Base-by-base conservation (phyloP, 2,113 vertebrate genomes). In the Illadopsis cleaveri region DNA sequence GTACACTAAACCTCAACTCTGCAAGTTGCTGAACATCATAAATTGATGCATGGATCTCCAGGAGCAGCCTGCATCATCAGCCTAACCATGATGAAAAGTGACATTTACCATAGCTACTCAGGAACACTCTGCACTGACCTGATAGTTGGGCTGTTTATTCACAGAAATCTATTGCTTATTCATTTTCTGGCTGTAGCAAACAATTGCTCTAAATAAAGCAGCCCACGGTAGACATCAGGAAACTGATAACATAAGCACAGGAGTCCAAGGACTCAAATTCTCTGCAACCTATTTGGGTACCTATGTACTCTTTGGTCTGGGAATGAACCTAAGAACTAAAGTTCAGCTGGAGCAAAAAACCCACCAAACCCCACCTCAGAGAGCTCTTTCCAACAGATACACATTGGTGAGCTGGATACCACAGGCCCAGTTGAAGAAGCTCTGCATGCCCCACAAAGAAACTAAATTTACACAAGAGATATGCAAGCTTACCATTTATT, bases 311-410 rank as follows among this genome's bases (percentile, higher is more conserved):
- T 37, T 33, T 53, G 35, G 45, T 72, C 71, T 54, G 9, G 11
- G 9, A 80, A 89, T 12, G 19, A 54, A 10, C 1, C 8, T 30
- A 77, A 91, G 30, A 80, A 68, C 16, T n/a, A 3, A 38, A 57
- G 33, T 45, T 81, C 31, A 81, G 16, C 6, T 1, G 2, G 9
- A 71, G 15, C 1, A 37, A 72, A 77, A 68, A 56, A 25, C 2
- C 0, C 62, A 42, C 8, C 15, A 68, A 65, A 37, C 3, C 2
- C 5, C 45, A 44, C 1, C 7, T 13, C 13, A 47, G 10, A 56
- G 17, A 64, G n/a, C n/a, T 61, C 31, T 24, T 87, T 53, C 70
- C 31, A 53, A 37, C 22, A 86, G 23, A 44, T 0, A 15, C 12
- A 15, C 11, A 38, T 2, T 20, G 35, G 27, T 6, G 17, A 87